Conservation (phyloP, 2,888 invertebrate species). For the Cataglyphis altisquamis region DNA sequence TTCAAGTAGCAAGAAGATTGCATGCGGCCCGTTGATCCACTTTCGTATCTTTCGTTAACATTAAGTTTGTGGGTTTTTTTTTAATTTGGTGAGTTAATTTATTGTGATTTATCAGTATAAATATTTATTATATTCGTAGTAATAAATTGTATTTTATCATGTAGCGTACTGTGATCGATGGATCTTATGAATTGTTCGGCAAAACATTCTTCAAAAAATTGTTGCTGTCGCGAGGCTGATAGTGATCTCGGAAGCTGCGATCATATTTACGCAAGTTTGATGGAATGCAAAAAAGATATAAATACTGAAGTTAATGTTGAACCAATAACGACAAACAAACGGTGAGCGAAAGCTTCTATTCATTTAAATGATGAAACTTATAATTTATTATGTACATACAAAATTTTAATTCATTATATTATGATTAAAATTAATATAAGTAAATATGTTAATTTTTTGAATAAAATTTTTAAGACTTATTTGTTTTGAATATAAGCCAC, state of each 20-base stretch:
- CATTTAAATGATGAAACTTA: neutral
- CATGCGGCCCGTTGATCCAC: slow-evolving; percentile 44
- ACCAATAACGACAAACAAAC: slow-evolving; percentile 19
- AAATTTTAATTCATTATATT: neutral
- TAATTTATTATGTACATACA: neutral
- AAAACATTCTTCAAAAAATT: slow-evolving; percentile 50
- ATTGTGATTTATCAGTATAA: neutral
- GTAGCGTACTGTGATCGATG: slow-evolving; percentile 55
- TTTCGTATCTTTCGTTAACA: slow-evolving; percentile 10
- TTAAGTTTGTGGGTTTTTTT: neutral
- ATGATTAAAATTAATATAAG: neutral
- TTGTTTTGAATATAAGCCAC: neutral
- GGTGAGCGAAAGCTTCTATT: slow-evolving; percentile 39
- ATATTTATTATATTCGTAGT: slow-evolving; percentile 16
- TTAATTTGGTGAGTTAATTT: slow-evolving; percentile 51
- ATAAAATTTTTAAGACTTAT: neutral
- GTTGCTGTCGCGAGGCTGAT: slow-evolving; percentile 57
- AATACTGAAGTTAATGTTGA: slow-evolving; percentile 36
- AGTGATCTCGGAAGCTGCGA: slow-evolving; percentile 49
- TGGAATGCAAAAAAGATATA: slow-evolving; percentile 39
- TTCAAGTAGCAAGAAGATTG: slow-evolving; percentile 60
- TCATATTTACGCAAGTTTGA: slow-evolving; percentile 33
- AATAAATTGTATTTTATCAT: neutral
- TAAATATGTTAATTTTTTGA: neutral
- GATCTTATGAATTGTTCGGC: slow-evolving; percentile 64